A percentile compares a stretch with the other conserved stretches of the same genome.
Evolutionary conservation across 2,888 invertebrate species (phyloP).

Genomic region (Noctua comes): DNA sequence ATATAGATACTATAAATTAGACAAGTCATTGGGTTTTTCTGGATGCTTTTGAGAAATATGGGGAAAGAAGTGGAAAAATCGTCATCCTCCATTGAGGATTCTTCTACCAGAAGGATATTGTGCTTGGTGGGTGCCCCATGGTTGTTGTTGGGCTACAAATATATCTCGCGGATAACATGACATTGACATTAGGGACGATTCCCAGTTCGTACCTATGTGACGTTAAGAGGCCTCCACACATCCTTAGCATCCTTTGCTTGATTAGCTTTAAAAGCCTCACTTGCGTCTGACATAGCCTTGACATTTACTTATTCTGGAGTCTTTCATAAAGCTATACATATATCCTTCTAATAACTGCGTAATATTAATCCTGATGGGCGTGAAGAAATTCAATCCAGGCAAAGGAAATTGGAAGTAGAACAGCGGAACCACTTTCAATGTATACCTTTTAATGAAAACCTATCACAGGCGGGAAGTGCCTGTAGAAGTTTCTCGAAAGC

Average conservation of each 20-base stretch:
- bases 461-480: conserved; percentile 50
- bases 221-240: not conserved
- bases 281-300: conserved; percentile 4
- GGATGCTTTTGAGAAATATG: not conserved
- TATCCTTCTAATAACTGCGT: conserved; percentile 9
- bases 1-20: conserved; percentile 20
- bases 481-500: conserved; percentile 45
- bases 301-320: not conserved
- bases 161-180: not conserved
- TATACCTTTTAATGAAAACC: conserved; percentile 52
- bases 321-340: conserved; percentile 1
- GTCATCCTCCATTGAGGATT: too few relatives aligned
- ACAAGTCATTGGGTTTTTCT: not conserved
- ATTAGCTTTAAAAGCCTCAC: not conserved
- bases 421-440: conserved; percentile 40
- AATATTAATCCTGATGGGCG: conserved; percentile 30
- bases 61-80: not conserved
- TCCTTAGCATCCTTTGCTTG: not conserved
- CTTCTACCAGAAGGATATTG: not conserved
- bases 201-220: not conserved
- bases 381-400: conserved; percentile 47
- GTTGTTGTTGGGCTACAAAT: too few relatives aligned
- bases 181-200: not conserved
- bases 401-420: conserved; percentile 50
- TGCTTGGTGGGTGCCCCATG: not conserved